A percentile compares a stretch with the other conserved stretches of the same genome.
These are phyloP conservation scores for Synanthedon formicaeformis DNA, from an alignment of 2,888 invertebrate genomes.

Conservation along the genomic window DNA sequence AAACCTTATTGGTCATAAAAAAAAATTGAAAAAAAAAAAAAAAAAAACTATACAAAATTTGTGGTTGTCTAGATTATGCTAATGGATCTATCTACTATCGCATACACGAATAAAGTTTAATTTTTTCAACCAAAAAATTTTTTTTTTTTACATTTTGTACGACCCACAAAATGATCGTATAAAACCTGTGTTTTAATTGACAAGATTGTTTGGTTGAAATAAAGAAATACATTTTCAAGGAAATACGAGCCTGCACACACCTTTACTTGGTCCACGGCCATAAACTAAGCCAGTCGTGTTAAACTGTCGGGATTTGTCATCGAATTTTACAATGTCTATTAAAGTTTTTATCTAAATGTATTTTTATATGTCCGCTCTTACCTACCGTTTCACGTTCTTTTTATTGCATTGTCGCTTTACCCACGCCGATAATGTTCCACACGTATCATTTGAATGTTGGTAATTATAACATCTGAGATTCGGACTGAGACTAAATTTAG, in stretches of 20 bases:
- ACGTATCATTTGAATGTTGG: neutral
- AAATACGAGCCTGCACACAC: no score
- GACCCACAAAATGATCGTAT: no score
- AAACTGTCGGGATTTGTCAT: slow-evolving; percentile 28
- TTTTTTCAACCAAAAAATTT: no score
- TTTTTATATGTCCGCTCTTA: slow-evolving; percentile 37
- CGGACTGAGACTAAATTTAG: neutral
- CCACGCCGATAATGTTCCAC: slow-evolving; percentile 1
- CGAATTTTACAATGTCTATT: slow-evolving; percentile 40
- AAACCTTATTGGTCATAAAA: no score
- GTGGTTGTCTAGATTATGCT: no score
- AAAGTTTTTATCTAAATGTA: slow-evolving; percentile 42
- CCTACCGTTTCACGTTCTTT: slow-evolving; percentile 47
- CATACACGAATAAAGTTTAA: no score
- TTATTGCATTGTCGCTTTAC: slow-evolving; percentile 30
- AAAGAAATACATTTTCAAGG: slow-evolving; percentile 14
- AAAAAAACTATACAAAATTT: no score
- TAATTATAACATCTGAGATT: neutral
- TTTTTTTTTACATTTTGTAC: no score
- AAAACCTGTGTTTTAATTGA: no score
- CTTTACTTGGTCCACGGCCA: slow-evolving; percentile 5
- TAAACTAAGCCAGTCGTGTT: slow-evolving; percentile 20
- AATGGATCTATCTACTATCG: no score
- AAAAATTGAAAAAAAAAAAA: no score
- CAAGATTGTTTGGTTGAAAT: no score